Evolutionary conservation across 2,113 vertebrate genomes (phyloP), one percentile per base, ranked within the genome.

Genomic region (Aegotheles bennettii): DNA sequence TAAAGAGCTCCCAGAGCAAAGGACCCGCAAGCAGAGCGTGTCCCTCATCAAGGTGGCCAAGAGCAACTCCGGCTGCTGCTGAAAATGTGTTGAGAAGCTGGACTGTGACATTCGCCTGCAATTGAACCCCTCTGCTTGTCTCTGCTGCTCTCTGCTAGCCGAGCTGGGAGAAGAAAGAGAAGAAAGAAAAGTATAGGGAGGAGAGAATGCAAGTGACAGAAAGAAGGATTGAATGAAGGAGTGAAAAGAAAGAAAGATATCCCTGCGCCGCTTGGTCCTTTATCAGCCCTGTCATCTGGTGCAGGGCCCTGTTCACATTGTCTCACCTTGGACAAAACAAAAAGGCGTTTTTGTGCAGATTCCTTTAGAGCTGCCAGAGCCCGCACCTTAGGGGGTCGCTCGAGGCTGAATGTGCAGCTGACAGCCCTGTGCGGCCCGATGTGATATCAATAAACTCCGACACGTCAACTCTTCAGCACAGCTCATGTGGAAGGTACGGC

Each of bases 371-470:
- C 86, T 90, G 97, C 98, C 98, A 98, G 98, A 98, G 98, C 96
- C 94, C 80, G 97, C 98, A 98, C 99, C 98, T 98, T 98, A 97
- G 99, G 99, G 99, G 99, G 98, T 98, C 98, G 97, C 98, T 97
- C 97, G 96, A 88, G 96, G 95, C 97, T 99, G 98, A 99, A 99
- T 99, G 97, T 97, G 97, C 97, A 91, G 97, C 98, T 99, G 99
- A 99, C 98, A 99, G 98, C 97, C 98, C 98, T 82, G 98, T 84
- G 97, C 98, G 96, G 98, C 98, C 97, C 98, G 70, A 97, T 98
- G 97, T 97, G 99, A 98, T 98, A 99, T 99, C 98, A 98, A 99
- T 99, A 98, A 99, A 98, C 85, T 97, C 98, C 98, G 98, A 99
- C 98, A 98, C 97, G 98, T 98, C 99, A 98, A 98, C 98, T 98